These are phyloP conservation scores for Champsocephalus esox DNA, from an alignment of 2,797 vertebrate genomes.

Conservation along the genomic window DNA sequence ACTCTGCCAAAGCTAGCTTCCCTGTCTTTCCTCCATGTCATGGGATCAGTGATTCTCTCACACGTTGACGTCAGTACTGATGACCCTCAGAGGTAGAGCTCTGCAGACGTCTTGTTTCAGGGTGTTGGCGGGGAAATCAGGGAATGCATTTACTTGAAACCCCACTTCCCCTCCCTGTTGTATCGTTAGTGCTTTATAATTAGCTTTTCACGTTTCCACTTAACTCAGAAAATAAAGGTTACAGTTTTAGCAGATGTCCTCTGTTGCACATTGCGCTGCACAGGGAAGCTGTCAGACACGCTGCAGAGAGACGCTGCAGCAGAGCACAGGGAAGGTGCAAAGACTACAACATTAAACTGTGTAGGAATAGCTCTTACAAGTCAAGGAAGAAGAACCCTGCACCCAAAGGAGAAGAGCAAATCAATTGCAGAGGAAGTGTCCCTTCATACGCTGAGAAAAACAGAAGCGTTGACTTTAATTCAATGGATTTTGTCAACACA, in stretches of 20 bases:
- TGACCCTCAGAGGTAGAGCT: slow-evolving; percentile 41
- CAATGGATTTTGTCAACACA: no score
- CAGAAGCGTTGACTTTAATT: no score
- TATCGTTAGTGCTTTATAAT: slow-evolving; percentile 16
- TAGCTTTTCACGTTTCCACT: slow-evolving; percentile 27
- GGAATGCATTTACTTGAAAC: slow-evolving; percentile 10
- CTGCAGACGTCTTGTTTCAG: slow-evolving; percentile 36
- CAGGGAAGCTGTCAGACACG: neutral
- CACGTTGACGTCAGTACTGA: slow-evolving; percentile 38
- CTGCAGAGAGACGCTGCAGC: neutral
- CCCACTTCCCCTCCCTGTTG: neutral
- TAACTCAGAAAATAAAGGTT: slow-evolving; percentile 17
- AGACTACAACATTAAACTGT: neutral
- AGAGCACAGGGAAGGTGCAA: neutral
- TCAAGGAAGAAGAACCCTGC: neutral
- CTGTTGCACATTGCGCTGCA: neutral
- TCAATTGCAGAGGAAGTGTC: neutral
- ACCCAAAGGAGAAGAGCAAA: neutral
- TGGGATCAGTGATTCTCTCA: slow-evolving; percentile 24
- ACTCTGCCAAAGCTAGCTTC: slow-evolving; percentile 36
- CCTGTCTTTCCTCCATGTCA: slow-evolving; percentile 50
- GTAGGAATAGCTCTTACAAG: neutral
- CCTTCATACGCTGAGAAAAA: neutral
- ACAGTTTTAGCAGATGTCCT: slow-evolving; percentile 11
- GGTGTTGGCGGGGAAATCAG: slow-evolving; percentile 46